phyloP scores from a whole-genome alignment of 2,888 invertebrate species.

The Agrypnus murinus region DNA sequence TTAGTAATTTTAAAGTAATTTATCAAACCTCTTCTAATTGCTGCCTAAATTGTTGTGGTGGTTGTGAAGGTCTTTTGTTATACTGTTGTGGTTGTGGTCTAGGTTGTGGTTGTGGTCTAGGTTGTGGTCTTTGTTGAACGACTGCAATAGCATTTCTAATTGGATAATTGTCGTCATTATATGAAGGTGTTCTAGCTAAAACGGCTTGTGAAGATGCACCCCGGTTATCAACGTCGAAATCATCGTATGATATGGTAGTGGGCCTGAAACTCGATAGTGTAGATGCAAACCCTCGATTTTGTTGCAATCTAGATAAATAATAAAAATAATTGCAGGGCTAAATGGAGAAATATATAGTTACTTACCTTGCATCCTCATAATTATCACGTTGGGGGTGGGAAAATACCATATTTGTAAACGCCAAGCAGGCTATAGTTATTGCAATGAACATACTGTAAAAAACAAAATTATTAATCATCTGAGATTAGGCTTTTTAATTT shows the following conservation, averaged over 20 bases:
- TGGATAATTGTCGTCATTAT: constrained; percentile 58
- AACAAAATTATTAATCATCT: not conserved
- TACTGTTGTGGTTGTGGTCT: constrained; percentile 25
- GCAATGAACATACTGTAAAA: constrained; percentile 54
- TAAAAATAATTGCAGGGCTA: too few relatives aligned
- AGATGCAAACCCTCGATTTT: constrained; percentile 58
- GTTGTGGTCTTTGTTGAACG: constrained; percentile 57
- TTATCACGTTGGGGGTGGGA: constrained; percentile 48
- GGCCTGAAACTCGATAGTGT: constrained; percentile 54
- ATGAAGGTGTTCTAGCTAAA: constrained; percentile 56
- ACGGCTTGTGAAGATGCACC: constrained; percentile 56
- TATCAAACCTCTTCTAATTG: constrained; percentile 51
- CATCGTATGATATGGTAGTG: constrained; percentile 49
- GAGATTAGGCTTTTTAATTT: too few relatives aligned
- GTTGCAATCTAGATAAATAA: not conserved
- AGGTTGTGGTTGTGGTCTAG: constrained; percentile 46
- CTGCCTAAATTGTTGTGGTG: constrained; percentile 51
- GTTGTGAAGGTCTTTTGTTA: constrained; percentile 35
- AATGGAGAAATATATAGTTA: too few relatives aligned
- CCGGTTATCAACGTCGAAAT: constrained; percentile 48
- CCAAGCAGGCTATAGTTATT: constrained; percentile 42
- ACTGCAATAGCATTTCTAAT: constrained; percentile 59
- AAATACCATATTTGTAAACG: constrained; percentile 32
- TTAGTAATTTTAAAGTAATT: not conserved
- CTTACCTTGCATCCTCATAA: constrained; percentile 35